A percentile compares a stretch with the other conserved stretches of the same genome.
Conservation (phyloP, 2,797 vertebrate species). For the Emys orbicularis region DNA sequence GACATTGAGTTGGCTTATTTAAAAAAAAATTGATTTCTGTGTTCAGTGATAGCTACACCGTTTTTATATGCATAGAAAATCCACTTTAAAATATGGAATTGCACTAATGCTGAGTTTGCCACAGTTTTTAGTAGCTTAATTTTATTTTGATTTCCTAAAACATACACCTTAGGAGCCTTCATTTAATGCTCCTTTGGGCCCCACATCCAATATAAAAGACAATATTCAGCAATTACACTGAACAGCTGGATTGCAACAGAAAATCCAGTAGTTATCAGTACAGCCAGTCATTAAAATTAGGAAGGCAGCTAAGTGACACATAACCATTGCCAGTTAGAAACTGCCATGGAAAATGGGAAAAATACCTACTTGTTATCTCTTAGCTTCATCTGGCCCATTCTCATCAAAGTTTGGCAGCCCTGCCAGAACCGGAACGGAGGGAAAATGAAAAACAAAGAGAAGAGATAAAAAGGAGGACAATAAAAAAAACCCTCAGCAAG, state of each 20-base stretch:
- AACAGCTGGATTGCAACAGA: not conserved
- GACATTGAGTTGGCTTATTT: not conserved
- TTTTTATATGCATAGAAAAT: not conserved
- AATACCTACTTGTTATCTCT: not conserved
- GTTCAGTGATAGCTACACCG: not conserved
- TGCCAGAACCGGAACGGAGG: not conserved
- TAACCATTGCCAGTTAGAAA: not conserved
- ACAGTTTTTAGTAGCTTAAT: not conserved
- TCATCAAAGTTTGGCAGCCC: not conserved
- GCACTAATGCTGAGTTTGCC: not conserved
- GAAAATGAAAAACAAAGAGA: not conserved
- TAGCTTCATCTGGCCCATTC: not conserved
- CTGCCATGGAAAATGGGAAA: not conserved
- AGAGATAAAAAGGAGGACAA: not conserved
- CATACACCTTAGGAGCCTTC: not conserved
- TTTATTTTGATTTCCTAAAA: not conserved
- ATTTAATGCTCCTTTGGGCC: not conserved
- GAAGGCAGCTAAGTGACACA: not conserved
- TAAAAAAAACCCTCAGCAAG: not conserved
- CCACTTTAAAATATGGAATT: not conserved
- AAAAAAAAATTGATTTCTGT: not conserved
- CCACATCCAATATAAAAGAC: not conserved
- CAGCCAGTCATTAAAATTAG: not conserved
- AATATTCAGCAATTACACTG: not conserved
- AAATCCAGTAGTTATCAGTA: not conserved